Conservation (phyloP, 2,888 invertebrate species). For the Ecdyonurus torrentis region DNA sequence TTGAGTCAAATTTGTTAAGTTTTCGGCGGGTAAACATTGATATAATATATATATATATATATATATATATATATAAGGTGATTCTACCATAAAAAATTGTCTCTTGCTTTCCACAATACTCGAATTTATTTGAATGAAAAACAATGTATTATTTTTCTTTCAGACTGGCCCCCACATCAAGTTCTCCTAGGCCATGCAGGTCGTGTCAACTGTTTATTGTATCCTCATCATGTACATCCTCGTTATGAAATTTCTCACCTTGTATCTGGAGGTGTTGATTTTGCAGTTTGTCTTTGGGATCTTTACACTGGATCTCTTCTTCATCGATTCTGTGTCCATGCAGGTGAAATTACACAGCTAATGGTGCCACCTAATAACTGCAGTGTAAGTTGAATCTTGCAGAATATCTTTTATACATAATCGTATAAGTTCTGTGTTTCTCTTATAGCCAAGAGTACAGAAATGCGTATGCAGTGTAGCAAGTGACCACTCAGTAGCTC, state of each 20-base stretch:
- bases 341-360: conserved; percentile 89
- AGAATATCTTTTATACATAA: neutral
- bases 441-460: conserved; percentile 65
- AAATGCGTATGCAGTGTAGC: conserved; percentile 94
- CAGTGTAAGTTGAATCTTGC: conserved; percentile 43
- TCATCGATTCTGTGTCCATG: conserved; percentile 94
- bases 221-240: conserved; percentile 79
- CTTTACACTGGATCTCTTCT: conserved; percentile 73
- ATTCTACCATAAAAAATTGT: too few relatives aligned
- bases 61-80: too few relatives aligned
- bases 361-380: conserved; percentile 86
- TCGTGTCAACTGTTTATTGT: conserved; percentile 83
- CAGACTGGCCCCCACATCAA: conserved; percentile 86
- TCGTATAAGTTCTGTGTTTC: too few relatives aligned
- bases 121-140: too few relatives aligned
- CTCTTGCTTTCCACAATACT: too few relatives aligned
- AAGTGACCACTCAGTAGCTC: conserved; percentile 91
- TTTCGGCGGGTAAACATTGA: too few relatives aligned
- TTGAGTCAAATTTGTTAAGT: too few relatives aligned
- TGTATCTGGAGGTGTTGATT: conserved; percentile 95
- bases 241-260: conserved; percentile 77
- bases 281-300: conserved; percentile 95
- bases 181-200: conserved; percentile 79
- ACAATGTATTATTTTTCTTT: too few relatives aligned
- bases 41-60: too few relatives aligned